Evolutionary conservation across 2,888 invertebrate genomes (phyloP).

Genomic region (Aporophyla lueneburgensis): DNA sequence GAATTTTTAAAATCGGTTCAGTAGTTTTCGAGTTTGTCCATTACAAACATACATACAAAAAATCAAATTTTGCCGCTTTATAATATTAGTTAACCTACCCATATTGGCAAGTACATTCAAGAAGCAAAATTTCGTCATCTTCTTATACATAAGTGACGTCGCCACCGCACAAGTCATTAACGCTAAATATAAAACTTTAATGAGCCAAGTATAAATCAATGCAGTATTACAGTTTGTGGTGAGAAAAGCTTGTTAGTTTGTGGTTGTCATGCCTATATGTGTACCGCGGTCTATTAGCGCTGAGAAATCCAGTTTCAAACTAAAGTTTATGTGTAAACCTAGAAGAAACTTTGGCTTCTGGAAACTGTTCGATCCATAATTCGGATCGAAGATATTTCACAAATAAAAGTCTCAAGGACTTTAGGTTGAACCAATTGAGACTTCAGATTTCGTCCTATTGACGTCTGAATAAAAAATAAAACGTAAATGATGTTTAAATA

Average conservation of each 20-base stretch:
- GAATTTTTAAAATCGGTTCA: no score
- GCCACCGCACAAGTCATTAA: constrained; percentile 16
- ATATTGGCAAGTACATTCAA: not conserved
- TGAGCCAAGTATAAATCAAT: not conserved
- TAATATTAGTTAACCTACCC: not conserved
- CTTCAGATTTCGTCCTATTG: no score
- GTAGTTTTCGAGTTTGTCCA: no score
- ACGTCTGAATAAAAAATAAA: constrained; percentile 43
- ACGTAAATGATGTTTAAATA: constrained; percentile 47
- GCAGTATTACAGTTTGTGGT: constrained; percentile 10
- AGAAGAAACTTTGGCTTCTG: constrained; percentile 14
- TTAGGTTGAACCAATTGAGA: no score
- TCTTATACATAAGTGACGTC: not conserved
- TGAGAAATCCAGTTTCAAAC: constrained; percentile 46
- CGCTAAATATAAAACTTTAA: constrained; percentile 20
- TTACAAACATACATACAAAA: no score
- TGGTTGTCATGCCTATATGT: constrained; percentile 23
- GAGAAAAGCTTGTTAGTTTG: constrained; percentile 32
- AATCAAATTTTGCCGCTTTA: no score
- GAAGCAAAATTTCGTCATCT: constrained; percentile 7
- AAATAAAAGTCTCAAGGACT: constrained; percentile 41
- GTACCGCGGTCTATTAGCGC: constrained; percentile 24
- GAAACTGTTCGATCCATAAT: constrained; percentile 23
- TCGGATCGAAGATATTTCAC: constrained; percentile 23
- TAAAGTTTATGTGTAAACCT: constrained; percentile 37